Evolutionary conservation across 2,113 vertebrate species (phyloP).

Genomic region (Speoplatyrhinus poulsoni): DNA sequence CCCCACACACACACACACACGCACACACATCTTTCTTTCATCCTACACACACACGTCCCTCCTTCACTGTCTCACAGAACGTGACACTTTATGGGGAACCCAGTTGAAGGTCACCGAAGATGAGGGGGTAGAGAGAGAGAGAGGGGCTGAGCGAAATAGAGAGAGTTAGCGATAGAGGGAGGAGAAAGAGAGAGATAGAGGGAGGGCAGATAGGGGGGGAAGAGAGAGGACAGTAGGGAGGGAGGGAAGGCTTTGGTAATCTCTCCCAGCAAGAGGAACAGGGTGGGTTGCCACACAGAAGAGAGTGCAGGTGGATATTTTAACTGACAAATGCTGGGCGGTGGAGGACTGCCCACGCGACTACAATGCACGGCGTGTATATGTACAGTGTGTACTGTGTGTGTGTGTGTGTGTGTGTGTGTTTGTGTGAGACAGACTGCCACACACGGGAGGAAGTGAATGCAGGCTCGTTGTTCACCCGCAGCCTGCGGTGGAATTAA

Average conservation of each 20-base stretch:
- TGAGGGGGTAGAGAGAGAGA: slow-evolving; percentile 7
- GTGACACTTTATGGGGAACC: slow-evolving; percentile 40
- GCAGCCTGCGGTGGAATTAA: slow-evolving; percentile 15
- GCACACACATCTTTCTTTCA: slow-evolving; percentile 26
- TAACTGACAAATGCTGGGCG: slow-evolving; percentile 25
- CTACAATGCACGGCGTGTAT: neutral
- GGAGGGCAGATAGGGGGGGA: neutral
- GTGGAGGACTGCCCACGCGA: neutral
- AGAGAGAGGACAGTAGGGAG: neutral
- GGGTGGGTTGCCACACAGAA: slow-evolving; percentile 5
- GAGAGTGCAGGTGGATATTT: slow-evolving; percentile 55
- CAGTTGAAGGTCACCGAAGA: slow-evolving; percentile 54
- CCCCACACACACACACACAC: neutral
- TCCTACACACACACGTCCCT: slow-evolving; percentile 17
- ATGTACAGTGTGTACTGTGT: neutral
- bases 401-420: slow-evolving; percentile 1
- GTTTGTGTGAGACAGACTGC: slow-evolving; percentile 15
- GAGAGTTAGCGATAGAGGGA: neutral
- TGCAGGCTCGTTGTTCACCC: slow-evolving; percentile 14
- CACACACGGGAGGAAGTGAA: slow-evolving; percentile 8
- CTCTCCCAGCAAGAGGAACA: slow-evolving; percentile 47
- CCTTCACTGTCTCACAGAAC: slow-evolving; percentile 22
- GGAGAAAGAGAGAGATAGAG: slow-evolving; percentile 9
- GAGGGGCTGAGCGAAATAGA: neutral
- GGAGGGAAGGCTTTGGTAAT: slow-evolving; percentile 59